Evolutionary conservation across 2,888 invertebrate genomes (phyloP).

Genomic region (Polydrusus cervinus): DNA sequence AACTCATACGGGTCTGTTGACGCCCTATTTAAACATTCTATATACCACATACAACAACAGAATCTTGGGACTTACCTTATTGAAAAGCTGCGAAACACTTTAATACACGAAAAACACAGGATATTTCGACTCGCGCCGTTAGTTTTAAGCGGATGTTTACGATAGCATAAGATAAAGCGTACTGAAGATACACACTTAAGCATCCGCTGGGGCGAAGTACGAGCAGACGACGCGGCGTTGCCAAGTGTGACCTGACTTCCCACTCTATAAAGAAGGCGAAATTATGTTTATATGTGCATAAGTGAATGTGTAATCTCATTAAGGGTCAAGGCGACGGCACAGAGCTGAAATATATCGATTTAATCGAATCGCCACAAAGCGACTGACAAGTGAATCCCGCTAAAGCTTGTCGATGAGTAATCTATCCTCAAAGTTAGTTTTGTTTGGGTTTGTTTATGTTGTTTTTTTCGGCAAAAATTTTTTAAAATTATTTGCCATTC

Average conservation of each 20-base stretch:
- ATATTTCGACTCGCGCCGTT: background rate
- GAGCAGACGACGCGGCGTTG: background rate
- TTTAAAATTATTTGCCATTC: no score
- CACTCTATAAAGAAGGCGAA: background rate
- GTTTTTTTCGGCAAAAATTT: no score
- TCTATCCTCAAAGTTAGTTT: no score
- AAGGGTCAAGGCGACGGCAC: conserved; percentile 19
- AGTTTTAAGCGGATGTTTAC: background rate
- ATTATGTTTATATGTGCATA: background rate
- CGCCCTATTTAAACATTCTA: background rate
- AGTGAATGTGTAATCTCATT: conserved; percentile 7
- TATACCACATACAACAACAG: background rate
- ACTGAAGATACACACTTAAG: background rate
- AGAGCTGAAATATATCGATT: background rate
- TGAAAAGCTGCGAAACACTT: background rate
- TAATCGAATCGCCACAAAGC: no score
- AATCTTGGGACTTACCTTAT: background rate
- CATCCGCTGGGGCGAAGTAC: background rate
- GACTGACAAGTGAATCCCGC: no score
- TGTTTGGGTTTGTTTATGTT: no score
- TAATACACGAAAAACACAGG: background rate
- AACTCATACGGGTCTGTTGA: no score
- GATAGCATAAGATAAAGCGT: background rate
- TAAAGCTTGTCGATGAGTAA: no score
- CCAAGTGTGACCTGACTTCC: background rate